Evolutionary conservation across 2,797 vertebrate species (phyloP).

Genomic region (Neosilurus mollespiculum): DNA sequence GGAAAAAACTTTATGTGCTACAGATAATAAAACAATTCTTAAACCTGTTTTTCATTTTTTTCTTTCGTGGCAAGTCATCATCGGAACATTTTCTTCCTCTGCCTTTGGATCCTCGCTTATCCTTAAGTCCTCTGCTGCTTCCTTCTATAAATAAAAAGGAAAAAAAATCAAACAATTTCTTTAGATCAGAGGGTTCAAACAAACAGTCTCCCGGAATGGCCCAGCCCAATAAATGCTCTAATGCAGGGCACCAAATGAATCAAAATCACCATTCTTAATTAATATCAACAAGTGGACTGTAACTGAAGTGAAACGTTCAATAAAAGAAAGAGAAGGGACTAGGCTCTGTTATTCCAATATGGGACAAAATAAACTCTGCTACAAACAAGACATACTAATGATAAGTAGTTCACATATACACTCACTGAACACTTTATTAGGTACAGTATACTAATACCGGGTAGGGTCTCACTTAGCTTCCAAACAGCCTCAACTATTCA

Average conservation of each 20-base stretch:
- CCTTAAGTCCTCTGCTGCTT: slow-evolving; percentile 74
- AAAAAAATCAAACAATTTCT: background rate
- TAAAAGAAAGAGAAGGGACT: background rate
- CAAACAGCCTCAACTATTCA: background rate
- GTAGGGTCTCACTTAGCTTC: background rate
- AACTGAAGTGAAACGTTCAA: too few species aligned
- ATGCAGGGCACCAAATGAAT: background rate
- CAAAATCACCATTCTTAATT: background rate
- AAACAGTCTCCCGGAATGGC: background rate
- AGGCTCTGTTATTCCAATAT: background rate
- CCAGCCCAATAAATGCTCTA: background rate
- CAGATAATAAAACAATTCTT: background rate
- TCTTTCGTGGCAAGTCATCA: slow-evolving; percentile 91
- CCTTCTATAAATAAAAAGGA: slow-evolving; percentile 60
- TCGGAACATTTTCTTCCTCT: slow-evolving; percentile 86
- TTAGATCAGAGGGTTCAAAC: background rate
- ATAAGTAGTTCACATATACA: background rate
- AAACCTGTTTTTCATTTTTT: slow-evolving; percentile 92
- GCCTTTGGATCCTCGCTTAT: slow-evolving; percentile 87
- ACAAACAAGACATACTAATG: background rate
- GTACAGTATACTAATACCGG: background rate
- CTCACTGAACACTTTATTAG: background rate
- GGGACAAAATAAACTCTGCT: background rate
- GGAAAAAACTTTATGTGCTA: background rate
- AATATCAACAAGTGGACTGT: too few species aligned